Evolutionary conservation across 2,113 vertebrate species (phyloP), one percentile per base, ranked within the genome.

Genomic region (Channa argus): DNA sequence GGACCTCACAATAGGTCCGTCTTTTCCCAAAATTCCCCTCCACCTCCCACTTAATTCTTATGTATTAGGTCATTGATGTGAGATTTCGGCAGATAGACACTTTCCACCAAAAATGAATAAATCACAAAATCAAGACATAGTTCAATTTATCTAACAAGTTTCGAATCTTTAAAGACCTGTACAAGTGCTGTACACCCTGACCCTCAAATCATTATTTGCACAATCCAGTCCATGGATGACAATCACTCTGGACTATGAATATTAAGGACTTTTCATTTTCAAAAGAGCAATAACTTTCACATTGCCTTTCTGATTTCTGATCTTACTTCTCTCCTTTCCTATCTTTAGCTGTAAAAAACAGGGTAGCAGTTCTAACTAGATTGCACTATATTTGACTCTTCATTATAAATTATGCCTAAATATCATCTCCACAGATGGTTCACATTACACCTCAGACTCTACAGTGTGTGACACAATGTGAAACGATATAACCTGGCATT

Each of bases 241-340:
- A 79, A 83, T 69, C 74, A 77, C 59, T 84, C 84, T 44, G 64
- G 85, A 77, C 86, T 92, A 75, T 74, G 73, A 86, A 83, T 82
- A 90, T 86, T 84, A 83, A 82, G 89, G 89, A 90, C 79, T 83
- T 83, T 77, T 83, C 84, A 82, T 66, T 74, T 69, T 81, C 24
- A 24, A 73, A 86, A 86, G 82, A 93, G 93, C 92, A 93, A 93
- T 92, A 94, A 92, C 74, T 88, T 86, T 78, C 61, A 83, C 81
- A 77, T 86, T 88, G 89, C 82, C 82, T 86, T 82, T 83, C 73
- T 85, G 84, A 82, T 88, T 82, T 83, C 73, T 85, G 84, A 82
- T 88, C 63, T 58, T 52, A 62, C 43, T 73, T 62, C 68, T 81
- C 51, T 52, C 44, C 56, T 76, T 67, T 73, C 10, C 46, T 43